Evolutionary conservation across 1,140 invertebrate species (phyloP).

Genomic region (Neuroterus valhalla): DNA sequence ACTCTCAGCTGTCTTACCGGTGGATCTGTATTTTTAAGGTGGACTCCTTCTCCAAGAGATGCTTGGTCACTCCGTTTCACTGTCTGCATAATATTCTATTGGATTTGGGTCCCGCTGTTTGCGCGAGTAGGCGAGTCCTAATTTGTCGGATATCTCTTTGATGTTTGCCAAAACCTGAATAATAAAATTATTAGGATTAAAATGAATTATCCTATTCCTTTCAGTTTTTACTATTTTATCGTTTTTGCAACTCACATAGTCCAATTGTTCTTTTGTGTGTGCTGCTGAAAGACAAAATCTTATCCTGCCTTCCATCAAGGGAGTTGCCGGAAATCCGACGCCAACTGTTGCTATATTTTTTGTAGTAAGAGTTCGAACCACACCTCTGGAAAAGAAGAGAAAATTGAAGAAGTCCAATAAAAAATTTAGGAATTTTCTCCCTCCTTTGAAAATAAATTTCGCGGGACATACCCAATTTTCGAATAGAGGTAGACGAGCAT

Average conservation of each 20-base stretch:
- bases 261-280: constrained; percentile 96
- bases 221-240: not conserved
- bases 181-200: constrained; percentile 27
- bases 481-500: constrained; percentile 95
- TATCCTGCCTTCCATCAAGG: constrained; percentile 93
- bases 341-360: constrained; percentile 94
- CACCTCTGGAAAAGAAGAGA: constrained; percentile 77
- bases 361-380: constrained; percentile 88
- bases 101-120: constrained; percentile 76
- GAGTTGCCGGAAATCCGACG: constrained; percentile 98
- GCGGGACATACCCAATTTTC: constrained; percentile 86
- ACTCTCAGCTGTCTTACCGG: constrained; percentile 3
- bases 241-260: constrained; percentile 79
- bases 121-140: constrained; percentile 85
- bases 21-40: not conserved
- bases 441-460: constrained; percentile 33
- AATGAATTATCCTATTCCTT: not conserved
- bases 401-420: constrained; percentile 7
- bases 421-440: not conserved
- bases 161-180: constrained; percentile 81
- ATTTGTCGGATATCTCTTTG: constrained; percentile 80
- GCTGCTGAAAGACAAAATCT: constrained; percentile 97
- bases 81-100: constrained; percentile 78
- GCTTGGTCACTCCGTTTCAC: constrained; percentile 67
- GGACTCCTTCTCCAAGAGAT: not conserved